Evolutionary conservation across 2,113 vertebrate species (phyloP).

Genomic region (Phalacrocorax carbo): DNA sequence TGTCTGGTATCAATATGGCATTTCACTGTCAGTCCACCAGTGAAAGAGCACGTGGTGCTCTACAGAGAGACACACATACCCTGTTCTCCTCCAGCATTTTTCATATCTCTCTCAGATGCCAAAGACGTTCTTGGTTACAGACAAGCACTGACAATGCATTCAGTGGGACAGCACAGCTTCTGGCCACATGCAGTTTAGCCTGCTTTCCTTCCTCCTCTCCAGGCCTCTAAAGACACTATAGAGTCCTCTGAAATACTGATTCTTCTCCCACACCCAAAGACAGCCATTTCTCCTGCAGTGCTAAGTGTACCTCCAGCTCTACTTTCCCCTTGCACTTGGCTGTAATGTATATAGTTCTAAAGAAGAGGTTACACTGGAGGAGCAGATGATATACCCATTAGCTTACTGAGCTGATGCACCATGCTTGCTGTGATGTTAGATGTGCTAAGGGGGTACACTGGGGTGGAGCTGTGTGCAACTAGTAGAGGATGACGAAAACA

Average conservation of each 20-base stretch:
- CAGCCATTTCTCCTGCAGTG: not conserved
- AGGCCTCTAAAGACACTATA: not conserved
- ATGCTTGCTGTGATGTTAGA: not conserved
- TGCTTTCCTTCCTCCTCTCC: not conserved
- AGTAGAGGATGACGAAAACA: not conserved
- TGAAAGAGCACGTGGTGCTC: fast-evolving
- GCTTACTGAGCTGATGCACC: not conserved
- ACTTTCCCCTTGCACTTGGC: not conserved
- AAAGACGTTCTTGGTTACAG: not conserved
- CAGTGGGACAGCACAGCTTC: not conserved
- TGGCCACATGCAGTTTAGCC: not conserved
- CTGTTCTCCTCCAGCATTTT: not conserved
- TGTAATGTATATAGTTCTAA: not conserved
- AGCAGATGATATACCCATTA: not conserved
- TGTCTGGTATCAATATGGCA: not conserved
- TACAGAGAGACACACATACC: not conserved
- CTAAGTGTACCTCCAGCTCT: not conserved
- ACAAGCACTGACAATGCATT: not conserved
- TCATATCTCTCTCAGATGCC: not conserved
- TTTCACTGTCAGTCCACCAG: conserved; percentile 1
- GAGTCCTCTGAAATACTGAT: not conserved
- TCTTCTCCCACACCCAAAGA: not conserved
- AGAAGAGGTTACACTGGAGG: not conserved
- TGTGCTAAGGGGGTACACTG: not conserved
- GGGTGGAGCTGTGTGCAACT: not conserved